Conservation (phyloP, 2,113 vertebrate species). For the Nibea albiflora region DNA sequence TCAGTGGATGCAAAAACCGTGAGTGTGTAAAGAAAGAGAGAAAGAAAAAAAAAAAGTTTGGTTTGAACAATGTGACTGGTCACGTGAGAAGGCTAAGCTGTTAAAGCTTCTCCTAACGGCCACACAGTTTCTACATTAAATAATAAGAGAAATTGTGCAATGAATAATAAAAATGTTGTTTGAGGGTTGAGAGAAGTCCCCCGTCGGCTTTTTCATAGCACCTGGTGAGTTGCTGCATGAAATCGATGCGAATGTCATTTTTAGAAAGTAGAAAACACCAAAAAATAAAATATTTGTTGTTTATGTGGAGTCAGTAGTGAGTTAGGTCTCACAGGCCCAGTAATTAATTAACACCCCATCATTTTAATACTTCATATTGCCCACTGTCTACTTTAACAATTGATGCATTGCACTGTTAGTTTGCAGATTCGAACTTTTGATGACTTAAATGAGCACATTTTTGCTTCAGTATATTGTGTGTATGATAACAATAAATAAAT, state of each 20-base stretch:
- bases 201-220: no score
- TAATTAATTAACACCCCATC: neutral
- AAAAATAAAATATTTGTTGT: neutral
- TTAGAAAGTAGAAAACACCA: no score
- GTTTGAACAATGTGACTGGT: neutral
- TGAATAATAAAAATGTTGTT: no score
- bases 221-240: no score
- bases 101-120: neutral
- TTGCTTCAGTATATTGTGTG: neutral
- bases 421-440: neutral
- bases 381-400: slow-evolving; percentile 5
- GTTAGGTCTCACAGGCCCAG: neutral
- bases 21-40: neutral
- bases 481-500: neutral
- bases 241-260: no score
- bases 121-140: neutral
- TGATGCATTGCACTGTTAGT: neutral
- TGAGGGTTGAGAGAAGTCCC: no score
- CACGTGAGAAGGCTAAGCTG: neutral
- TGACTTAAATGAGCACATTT: neutral
- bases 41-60: neutral
- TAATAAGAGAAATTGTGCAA: no score
- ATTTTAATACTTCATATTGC: neutral
- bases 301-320: neutral
- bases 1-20: neutral